Conservation (phyloP, 1,140 invertebrate genomes). For the Phthorimaea operculella region DNA sequence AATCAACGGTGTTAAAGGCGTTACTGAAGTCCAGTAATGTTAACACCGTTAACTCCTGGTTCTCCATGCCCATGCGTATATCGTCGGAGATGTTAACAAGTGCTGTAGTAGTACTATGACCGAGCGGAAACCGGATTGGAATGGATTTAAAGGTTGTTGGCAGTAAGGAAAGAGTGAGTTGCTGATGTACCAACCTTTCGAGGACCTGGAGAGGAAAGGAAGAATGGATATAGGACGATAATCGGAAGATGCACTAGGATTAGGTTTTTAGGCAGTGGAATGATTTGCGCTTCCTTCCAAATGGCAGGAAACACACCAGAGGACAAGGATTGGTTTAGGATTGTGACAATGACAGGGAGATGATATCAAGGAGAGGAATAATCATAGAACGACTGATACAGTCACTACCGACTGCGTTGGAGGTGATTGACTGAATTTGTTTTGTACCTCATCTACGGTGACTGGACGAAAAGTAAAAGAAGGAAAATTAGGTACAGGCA, state of each 20-base stretch:
- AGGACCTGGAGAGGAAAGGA: conserved; percentile 1
- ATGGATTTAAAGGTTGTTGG: not conserved
- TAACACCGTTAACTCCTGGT: not conserved
- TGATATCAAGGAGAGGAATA: conserved; percentile 11
- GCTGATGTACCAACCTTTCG: not conserved
- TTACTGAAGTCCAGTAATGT: not conserved
- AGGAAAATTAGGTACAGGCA: conserved; percentile 7
- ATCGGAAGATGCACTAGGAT: conserved; percentile 11
- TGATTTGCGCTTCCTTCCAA: conserved; percentile 17
- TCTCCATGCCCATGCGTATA: not conserved
- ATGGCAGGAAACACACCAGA: conserved; percentile 9
- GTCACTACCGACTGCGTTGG: conserved; percentile 16
- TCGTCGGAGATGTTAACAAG: not conserved
- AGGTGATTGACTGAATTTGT: conserved; percentile 10
- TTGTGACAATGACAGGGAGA: conserved; percentile 9
- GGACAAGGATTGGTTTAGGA: conserved; percentile 13
- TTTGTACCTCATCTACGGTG: conserved; percentile 16
- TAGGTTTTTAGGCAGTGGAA: conserved; percentile 12
- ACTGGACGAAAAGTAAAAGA: conserved; percentile 9
- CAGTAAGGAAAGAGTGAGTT: not conserved
- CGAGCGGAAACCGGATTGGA: not conserved
- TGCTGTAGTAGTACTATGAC: not conserved
- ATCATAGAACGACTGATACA: conserved; percentile 17
- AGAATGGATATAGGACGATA: not conserved
- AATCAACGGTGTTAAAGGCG: not conserved